Conservation (phyloP, 2,113 vertebrate genomes). For the Hemibagrus wyckioides region DNA sequence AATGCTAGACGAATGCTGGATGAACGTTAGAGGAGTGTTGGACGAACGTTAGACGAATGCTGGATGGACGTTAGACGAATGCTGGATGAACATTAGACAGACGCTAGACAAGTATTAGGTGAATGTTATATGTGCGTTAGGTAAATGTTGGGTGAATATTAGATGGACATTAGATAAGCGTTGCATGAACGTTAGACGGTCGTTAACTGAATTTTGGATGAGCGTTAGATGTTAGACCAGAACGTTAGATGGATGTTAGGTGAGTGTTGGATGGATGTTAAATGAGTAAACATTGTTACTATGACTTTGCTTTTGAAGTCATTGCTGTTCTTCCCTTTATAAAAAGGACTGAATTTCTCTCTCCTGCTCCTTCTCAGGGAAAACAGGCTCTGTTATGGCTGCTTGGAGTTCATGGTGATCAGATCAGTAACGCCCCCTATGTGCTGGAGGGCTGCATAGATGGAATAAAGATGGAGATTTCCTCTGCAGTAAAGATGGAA, state of each 20-base stretch:
- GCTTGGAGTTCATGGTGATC: constrained; percentile 84
- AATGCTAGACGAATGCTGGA: neutral
- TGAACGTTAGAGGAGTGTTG: neutral
- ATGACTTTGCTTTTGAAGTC: neutral
- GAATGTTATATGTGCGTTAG: neutral
- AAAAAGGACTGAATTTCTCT: neutral
- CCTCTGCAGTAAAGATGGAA: constrained; percentile 85
- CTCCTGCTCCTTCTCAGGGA: constrained; percentile 71
- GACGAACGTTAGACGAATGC: neutral
- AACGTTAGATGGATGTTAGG: too few relatives aligned
- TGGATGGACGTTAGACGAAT: neutral
- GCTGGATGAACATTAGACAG: neutral
- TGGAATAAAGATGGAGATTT: constrained; percentile 78
- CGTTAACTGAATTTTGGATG: neutral
- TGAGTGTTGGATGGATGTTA: too few relatives aligned
- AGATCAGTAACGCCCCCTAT: constrained; percentile 84
- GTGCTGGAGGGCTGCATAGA: constrained; percentile 89
- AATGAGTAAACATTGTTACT: neutral
- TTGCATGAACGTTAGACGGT: neutral
- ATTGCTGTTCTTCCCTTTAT: neutral
- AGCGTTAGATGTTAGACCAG: neutral
- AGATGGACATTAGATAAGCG: neutral
- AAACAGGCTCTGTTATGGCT: constrained; percentile 93
- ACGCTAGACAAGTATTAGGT: neutral
- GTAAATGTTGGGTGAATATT: neutral